Evolutionary conservation across 2,888 invertebrate genomes (phyloP), one percentile per base, ranked within the genome.

Genomic region (Tromatobia lineatoria): DNA sequence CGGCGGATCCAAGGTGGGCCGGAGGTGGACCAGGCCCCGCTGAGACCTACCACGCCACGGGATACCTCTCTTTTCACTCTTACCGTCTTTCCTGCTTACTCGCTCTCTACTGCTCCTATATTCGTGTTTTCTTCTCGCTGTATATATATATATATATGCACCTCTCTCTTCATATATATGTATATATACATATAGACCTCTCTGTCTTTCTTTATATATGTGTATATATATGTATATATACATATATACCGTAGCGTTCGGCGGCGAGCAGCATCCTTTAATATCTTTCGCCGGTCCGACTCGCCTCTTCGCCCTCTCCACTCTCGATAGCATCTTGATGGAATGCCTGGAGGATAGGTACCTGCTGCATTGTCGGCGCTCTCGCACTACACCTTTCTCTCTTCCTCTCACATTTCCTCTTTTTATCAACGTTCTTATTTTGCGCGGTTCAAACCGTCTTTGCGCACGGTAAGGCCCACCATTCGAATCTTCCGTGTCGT

Each of bases 261-360:
- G 75, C 88, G 90, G 89, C 89, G 90, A 89, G 85, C 89, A 90
- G 88, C 88, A 91, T 91, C 91, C 92, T 91, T 91, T 91, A 91
- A 91, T 90, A 91, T 92, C 91, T 90, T 89, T 89, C 88, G 89
- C 89, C 90, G 77, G 89, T 87, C 89, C 89, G 87, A 86, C 87
- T 85, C 83, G 76, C 73, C 66, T 78, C 69, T 75, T 75, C 84
- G 70, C 76, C 78, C 83, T 85, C 77, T 85, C 77, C 78, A 54
- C 82, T 83, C 90, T 89, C 91, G 91, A 92, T 91, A 93, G 89
- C 90, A 92, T 92, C 93, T 92, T 92, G 92, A 92, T 92, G 93
- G 92, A 92, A 92, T 92, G 92, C 90, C 91, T 89, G 90, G 88
- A 87, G 91, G 91, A 88, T 90, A 89, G 91, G 91, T 92, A 91